These are phyloP conservation scores for Cyphomyrus discorhynchus DNA, from an alignment of 2,113 vertebrate species.

Conservation along the genomic window DNA sequence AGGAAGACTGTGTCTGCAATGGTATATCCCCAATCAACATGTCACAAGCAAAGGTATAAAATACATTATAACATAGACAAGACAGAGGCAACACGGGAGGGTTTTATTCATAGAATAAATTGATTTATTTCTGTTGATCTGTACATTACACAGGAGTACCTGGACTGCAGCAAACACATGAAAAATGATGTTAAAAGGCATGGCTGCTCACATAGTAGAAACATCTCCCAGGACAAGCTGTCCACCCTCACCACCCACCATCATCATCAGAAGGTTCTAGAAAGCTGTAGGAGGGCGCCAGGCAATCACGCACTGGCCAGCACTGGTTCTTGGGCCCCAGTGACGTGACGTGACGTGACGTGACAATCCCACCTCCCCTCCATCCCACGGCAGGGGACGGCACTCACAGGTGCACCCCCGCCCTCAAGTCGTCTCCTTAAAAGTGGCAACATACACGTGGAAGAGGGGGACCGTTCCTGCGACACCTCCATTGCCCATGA, in stretches of 20 bases:
- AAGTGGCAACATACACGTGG: background rate
- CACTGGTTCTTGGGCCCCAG: background rate
- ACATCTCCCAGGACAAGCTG: slow-evolving; percentile 55
- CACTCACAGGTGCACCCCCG: background rate
- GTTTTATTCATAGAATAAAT: slow-evolving; percentile 62
- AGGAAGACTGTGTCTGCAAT: background rate
- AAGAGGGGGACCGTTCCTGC: background rate
- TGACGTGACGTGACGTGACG: background rate
- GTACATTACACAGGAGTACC: slow-evolving; percentile 71
- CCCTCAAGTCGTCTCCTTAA: background rate
- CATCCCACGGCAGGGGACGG: background rate
- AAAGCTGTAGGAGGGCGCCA: background rate
- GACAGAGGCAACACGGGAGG: slow-evolving; percentile 9
- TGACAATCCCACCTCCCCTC: background rate
- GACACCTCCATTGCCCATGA: background rate
- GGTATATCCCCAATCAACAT: background rate
- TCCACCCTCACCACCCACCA: background rate
- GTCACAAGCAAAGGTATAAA: background rate
- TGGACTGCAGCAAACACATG: slow-evolving; percentile 62
- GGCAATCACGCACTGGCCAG: background rate
- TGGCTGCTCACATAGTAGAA: slow-evolving; percentile 59
- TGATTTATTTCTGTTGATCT: slow-evolving; percentile 67
- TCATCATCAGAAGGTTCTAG: slow-evolving; percentile 10
- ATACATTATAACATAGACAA: slow-evolving; percentile 3
- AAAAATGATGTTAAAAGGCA: slow-evolving; percentile 60